Evolutionary conservation across 2,888 invertebrate genomes (phyloP), one percentile per base, ranked within the genome.

Genomic region (Sussaba pulchella): DNA sequence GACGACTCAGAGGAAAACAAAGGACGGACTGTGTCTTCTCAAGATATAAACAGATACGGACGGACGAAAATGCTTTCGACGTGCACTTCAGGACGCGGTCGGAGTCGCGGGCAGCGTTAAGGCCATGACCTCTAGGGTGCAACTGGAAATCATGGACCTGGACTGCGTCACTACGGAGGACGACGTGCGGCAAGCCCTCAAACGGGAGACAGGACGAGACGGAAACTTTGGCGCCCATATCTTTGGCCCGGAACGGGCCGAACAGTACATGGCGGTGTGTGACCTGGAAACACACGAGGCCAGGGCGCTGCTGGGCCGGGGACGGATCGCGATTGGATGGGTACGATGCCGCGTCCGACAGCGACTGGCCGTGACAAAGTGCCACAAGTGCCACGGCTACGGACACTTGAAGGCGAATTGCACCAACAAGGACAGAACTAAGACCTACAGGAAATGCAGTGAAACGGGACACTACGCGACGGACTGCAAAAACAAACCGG

Each of bases 131-230:
- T 59, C 73, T 71, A 47, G 19, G 19, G 17, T 21, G 1, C 71
- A 66, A 19, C 19, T 82, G 70, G 82, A 82, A 52, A 54, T 79
- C 73, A 63, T 75, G 76, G 79, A 79, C 76, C 64, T 79, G 50
- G 82, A 79, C 79, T 78, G 82, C 31, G 70, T 76, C 21, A 31
- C 41, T 19, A 76, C 72, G 5, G 19, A 1, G 9, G 72, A 63
- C 10, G 76, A 76, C 67, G 72, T 79, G 8, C 39, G n/a, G 19
- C 45, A 75, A 2, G 81, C 81, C 10, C 57, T 82, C n/a, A 64
- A 36, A 41, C 64, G 67, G 4, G 74, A 78, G 6, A 79, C 74
- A 21, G 74, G 57, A 43, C 36, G 66, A 14, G 74, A 74, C 64
- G 57, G n/a, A 8, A 73, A 81, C 61, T 63, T 69, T 8, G 1